Evolutionary conservation across 2,888 invertebrate species (phyloP).

Genomic region (Sinhomidia bicolor): DNA sequence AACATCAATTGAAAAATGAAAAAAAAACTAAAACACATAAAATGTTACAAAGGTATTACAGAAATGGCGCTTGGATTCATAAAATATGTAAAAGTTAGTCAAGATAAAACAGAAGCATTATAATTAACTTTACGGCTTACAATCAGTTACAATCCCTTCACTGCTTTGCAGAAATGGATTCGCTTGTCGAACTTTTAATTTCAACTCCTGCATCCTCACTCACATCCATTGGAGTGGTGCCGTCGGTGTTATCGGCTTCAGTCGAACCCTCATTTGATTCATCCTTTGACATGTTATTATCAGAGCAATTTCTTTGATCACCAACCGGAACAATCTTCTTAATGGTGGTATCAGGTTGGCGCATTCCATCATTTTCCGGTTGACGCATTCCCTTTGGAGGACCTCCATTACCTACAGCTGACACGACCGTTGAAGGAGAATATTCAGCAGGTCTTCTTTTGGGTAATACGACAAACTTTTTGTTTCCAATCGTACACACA

Average conservation of each 20-base stretch:
- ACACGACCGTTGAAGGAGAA: not conserved
- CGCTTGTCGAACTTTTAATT: not conserved
- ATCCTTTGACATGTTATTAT: not conserved
- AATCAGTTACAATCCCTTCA: not conserved
- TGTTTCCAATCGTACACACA: conserved; percentile 74
- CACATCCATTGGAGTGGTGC: conserved; percentile 18
- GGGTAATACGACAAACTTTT: conserved; percentile 76
- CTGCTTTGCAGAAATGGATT: conserved; percentile 21
- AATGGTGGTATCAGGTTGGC: not conserved
- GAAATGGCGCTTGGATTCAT: not conserved
- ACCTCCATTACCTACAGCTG: conserved; percentile 48
- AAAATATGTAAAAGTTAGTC: not conserved
- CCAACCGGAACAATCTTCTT: not conserved
- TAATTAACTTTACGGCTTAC: not conserved
- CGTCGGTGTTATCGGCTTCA: not conserved
- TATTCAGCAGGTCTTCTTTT: conserved; percentile 13
- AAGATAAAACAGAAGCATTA: not conserved
- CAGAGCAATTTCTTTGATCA: not conserved
- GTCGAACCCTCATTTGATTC: conserved; percentile 7
- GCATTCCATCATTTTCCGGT: not conserved
- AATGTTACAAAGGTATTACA: not conserved
- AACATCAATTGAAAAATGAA: too few species aligned
- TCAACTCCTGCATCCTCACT: not conserved
- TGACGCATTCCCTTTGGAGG: not conserved
- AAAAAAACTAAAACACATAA: too few species aligned